Evolutionary conservation across 92 coral and sea anemone species (phyloP).

Genomic region (Galaxea fascicularis): DNA sequence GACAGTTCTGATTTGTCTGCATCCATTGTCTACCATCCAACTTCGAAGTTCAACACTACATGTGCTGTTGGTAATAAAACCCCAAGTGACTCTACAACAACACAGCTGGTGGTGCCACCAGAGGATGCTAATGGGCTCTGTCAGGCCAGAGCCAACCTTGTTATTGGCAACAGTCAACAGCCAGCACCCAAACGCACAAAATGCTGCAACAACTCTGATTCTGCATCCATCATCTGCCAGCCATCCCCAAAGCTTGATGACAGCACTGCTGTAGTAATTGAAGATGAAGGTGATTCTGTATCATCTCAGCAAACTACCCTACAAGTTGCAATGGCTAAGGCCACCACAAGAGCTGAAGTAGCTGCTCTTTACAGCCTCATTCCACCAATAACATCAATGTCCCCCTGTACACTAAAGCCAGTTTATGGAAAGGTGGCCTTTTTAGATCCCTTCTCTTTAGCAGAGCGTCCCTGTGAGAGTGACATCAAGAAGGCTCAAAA

Average conservation of each 20-base stretch:
- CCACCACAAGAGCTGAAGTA: slow-evolving; percentile 49
- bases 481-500: slow-evolving; percentile 8
- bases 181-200: slow-evolving; percentile 2
- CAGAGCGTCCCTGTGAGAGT: slow-evolving; percentile 33
- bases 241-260: background rate
- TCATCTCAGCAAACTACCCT: slow-evolving; percentile 1
- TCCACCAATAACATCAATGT: background rate
- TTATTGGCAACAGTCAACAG: background rate
- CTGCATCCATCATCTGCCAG: background rate
- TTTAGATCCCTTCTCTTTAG: slow-evolving; percentile 36
- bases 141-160: background rate
- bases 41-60: background rate
- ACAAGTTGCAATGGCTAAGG: slow-evolving; percentile 21
- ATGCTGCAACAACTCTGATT: background rate
- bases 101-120: background rate
- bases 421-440: background rate
- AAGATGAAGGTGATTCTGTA: background rate
- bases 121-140: background rate
- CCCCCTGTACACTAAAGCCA: background rate
- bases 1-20: background rate
- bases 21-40: background rate
- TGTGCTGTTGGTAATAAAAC: too few species aligned
- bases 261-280: slow-evolving; percentile 1
- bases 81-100: background rate
- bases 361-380: slow-evolving; percentile 37